Evolutionary conservation across 2,797 vertebrate genomes (phyloP).

Genomic region (Spinus olivaceus): DNA sequence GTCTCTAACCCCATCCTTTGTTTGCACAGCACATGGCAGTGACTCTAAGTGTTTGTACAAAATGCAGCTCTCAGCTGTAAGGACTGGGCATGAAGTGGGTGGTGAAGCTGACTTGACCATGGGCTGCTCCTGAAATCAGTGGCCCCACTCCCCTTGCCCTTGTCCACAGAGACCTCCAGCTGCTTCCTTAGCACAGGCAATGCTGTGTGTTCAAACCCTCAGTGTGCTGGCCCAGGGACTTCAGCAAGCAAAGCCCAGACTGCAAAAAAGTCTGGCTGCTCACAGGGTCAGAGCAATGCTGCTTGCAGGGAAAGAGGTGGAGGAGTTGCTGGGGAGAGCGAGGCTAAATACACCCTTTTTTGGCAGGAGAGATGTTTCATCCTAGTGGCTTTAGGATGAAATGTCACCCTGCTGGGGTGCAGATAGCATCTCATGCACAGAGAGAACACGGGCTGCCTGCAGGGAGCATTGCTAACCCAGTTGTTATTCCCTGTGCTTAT

Average conservation of each 20-base stretch:
- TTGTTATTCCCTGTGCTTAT: accelerated
- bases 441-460: not conserved
- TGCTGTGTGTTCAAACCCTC: accelerated
- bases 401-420: not conserved
- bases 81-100: not conserved
- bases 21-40: not conserved
- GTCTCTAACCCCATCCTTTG: not conserved
- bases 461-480: not conserved
- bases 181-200: not conserved
- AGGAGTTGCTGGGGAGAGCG: not conserved
- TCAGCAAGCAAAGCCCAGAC: not conserved
- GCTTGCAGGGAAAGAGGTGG: not conserved
- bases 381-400: not conserved
- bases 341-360: not conserved
- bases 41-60: not conserved
- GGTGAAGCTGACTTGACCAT: not conserved
- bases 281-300: not conserved
- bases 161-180: not conserved
- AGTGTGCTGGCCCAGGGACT: not conserved
- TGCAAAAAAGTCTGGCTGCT: not conserved
- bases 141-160: accelerated
- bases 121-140: not conserved
- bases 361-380: not conserved
- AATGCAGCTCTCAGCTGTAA: not conserved
- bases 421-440: not conserved